Evolutionary conservation across 1,140 invertebrate genomes (phyloP), one percentile per base, ranked within the genome.

Genomic region (Ips nitidus): DNA sequence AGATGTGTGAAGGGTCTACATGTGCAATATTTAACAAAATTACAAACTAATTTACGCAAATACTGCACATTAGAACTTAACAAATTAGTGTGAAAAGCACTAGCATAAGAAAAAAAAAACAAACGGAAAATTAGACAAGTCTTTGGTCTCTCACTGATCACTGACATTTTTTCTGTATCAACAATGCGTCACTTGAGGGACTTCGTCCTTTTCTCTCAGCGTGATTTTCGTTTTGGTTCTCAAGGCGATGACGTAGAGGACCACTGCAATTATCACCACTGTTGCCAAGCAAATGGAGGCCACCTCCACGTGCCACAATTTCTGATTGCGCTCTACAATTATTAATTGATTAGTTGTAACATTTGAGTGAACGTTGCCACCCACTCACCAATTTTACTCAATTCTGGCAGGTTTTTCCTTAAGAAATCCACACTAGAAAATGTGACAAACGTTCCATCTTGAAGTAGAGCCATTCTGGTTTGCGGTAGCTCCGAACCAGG

Each of bases 371-470:
- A 66, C 47, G 57, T 37, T 40, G 53, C 5, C 38, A 4, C 37
- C 39, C 1, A 60, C 58, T n/a, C 61, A 8, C 36, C 8, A n/a
- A 41, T 43, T 67, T 47, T 55, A 5, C 53, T 37, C 37, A 4
- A 55, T 55, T 39, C 53, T 1, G 53, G 53, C 2, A 6, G 6
- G 2, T 47, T 61, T 63, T 59, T 70, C 39, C 40, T 62, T 50
- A 73, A 64, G 43, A 73, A 70, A 2, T 71, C 69, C 8, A 63
- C 60, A 40, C 70, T 71, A 5, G 72, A 73, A 41, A 73, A 71
- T 7, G 56, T 64, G 41, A 73, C 53, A 8, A 56, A 38, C 2
- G 66, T 55, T 39, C 63, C 69, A 42, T 73, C 69, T 40, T 43
- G 52, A 40, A 73, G n/a, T 37, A 52, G 64, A 7, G 70, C 63